These are phyloP conservation scores for Lutraria rhynchaena DNA, from an alignment of 1,140 invertebrate genomes.

Conservation along the genomic window DNA sequence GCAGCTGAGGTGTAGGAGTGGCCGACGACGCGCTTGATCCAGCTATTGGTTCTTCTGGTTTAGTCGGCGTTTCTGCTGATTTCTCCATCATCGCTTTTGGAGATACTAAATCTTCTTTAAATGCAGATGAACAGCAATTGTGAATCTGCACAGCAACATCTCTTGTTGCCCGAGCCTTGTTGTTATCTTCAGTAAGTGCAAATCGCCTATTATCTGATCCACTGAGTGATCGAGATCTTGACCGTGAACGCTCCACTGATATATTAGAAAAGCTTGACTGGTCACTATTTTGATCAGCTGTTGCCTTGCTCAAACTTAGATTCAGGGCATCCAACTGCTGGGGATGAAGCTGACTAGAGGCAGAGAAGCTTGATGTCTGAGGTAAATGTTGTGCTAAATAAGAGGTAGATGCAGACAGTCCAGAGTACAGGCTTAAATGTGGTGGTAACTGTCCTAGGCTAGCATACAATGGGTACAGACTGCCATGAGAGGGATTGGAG, in stretches of 20 bases:
- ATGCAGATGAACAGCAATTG: conserved; percentile 65
- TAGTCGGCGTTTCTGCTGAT: conserved; percentile 39
- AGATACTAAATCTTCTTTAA: not conserved
- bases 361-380: conserved; percentile 56
- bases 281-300: conserved; percentile 42
- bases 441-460: conserved; percentile 66
- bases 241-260: conserved; percentile 59
- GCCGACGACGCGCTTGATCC: conserved; percentile 37
- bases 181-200: not conserved
- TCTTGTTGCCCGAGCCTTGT: not conserved
- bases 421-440: conserved; percentile 60
- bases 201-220: conserved; percentile 58
- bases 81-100: conserved; percentile 5
- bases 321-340: conserved; percentile 78
- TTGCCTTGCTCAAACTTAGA: conserved; percentile 65
- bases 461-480: conserved; percentile 62
- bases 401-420: conserved; percentile 63
- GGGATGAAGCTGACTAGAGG: conserved; percentile 61
- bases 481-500: conserved; percentile 57
- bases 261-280: conserved; percentile 62
- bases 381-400: conserved; percentile 61
- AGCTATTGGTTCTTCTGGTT: conserved; percentile 1
- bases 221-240: conserved; percentile 63
- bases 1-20: conserved; percentile 62
- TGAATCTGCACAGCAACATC: conserved; percentile 73